phyloP scores from a whole-genome alignment of 2,797 vertebrate species.

The Poecilia picta region DNA sequence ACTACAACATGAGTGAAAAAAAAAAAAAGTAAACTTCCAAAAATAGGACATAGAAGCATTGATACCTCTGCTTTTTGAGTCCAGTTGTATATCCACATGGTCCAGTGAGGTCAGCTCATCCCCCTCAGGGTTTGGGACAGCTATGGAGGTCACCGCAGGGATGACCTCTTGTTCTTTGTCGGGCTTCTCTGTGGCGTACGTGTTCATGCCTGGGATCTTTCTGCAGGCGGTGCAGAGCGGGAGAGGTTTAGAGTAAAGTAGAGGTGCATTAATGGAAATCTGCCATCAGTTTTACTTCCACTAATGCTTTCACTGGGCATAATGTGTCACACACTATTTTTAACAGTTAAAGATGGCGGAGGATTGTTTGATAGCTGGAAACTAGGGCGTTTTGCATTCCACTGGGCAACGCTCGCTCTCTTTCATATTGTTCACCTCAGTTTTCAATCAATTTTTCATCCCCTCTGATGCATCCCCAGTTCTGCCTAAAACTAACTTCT shows the following conservation, averaged over 20 bases:
- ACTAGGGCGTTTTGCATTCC: constrained; percentile 69
- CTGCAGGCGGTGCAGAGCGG: constrained; percentile 49
- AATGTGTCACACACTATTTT: constrained; percentile 72
- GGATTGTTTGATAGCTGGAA: constrained; percentile 67
- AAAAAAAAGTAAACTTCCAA: constrained; percentile 16
- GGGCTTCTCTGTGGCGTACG: constrained; percentile 73
- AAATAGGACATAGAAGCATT: constrained; percentile 8
- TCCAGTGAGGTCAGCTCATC: constrained; percentile 71
- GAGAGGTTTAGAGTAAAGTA: not conserved
- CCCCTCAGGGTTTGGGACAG: constrained; percentile 68
- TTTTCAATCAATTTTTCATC: constrained; percentile 80
- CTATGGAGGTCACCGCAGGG: constrained; percentile 75
- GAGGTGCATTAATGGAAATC: constrained; percentile 56
- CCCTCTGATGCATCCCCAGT: constrained; percentile 69
- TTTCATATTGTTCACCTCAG: constrained; percentile 77
- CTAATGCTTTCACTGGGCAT: constrained; percentile 70
- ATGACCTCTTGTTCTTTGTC: constrained; percentile 82
- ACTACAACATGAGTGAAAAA: not conserved
- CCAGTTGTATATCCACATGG: constrained; percentile 70
- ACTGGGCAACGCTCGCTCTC: constrained; percentile 69
- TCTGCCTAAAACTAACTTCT: constrained; percentile 72
- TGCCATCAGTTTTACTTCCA: constrained; percentile 60
- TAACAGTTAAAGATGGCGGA: constrained; percentile 62
- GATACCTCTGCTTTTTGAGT: constrained; percentile 73
- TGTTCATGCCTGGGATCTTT: constrained; percentile 77